Evolutionary conservation across 2,797 vertebrate species (phyloP).

Genomic region (Gymnothorax javanicus): DNA sequence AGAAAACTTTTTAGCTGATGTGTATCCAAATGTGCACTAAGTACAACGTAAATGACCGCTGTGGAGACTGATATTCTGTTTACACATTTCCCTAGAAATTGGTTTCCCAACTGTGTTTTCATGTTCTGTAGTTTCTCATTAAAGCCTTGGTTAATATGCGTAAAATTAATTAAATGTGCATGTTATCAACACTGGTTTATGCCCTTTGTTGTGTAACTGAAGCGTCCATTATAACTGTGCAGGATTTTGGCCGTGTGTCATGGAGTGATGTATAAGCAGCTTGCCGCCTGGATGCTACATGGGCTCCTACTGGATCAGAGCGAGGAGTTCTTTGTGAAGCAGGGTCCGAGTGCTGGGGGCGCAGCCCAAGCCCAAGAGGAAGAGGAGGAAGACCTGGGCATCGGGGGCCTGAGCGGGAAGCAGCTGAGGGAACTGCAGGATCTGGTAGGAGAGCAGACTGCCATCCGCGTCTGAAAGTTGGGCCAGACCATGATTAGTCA

Average conservation of each 20-base stretch:
- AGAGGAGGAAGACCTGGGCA: slow-evolving; percentile 94
- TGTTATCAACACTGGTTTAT: not conserved
- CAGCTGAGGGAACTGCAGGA: slow-evolving; percentile 94
- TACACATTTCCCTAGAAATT: not conserved
- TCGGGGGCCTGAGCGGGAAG: slow-evolving; percentile 94
- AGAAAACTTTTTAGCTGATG: not conserved
- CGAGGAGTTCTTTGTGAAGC: slow-evolving; percentile 95
- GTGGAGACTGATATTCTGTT: too few species aligned
- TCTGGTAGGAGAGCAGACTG: slow-evolving; percentile 76
- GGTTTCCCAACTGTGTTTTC: not conserved
- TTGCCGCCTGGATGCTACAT: slow-evolving; percentile 98
- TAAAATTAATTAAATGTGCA: not conserved
- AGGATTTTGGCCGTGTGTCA: slow-evolving; percentile 96
- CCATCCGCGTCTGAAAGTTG: not conserved
- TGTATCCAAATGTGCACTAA: not conserved
- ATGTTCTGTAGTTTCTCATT: not conserved
- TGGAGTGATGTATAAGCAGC: slow-evolving; percentile 98
- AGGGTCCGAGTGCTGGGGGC: slow-evolving; percentile 88
- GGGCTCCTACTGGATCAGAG: slow-evolving; percentile 92
- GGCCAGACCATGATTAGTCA: not conserved
- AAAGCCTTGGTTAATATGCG: not conserved
- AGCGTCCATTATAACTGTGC: slow-evolving; percentile 17
- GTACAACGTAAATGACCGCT: too few species aligned
- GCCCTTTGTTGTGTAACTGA: not conserved
- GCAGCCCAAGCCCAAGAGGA: slow-evolving; percentile 84